Base-by-base conservation (phyloP, 2,113 vertebrate genomes). In the Cathartes aura region DNA sequence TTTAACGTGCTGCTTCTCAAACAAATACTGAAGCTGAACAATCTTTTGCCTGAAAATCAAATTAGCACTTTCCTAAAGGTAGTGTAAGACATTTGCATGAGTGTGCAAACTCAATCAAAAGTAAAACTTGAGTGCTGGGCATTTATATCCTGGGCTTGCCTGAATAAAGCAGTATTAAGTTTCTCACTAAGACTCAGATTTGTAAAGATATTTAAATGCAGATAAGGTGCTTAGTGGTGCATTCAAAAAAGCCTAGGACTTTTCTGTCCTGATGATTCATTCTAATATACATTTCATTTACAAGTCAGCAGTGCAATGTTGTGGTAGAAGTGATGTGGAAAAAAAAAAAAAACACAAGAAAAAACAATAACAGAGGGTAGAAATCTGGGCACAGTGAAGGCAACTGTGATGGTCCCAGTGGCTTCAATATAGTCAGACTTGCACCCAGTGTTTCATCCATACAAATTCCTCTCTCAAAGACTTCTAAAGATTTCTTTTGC, bases 131-230 rank as follows among this genome's bases (percentile, higher is more conserved):
- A 95, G 82, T 23, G 36, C 32, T 87, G 85, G 83, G 47, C 53
- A 88, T 91, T 91, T 88, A 75, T 90, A 96, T 30, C 91, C 82
- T 12, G 14, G 62, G 45, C 62, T 87, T 73, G 62, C 62, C 74
- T 64, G 81, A 91, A 89, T 75, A 91, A 82, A 84, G 60, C 59
- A 82, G 74, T 15, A 93, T 89, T 92, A 93, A 89, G 78, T 79
- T 96, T 66, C 93, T 73, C 84, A 64, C 87, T 76, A 87, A 94
- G 83, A 78, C 67, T 67, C 43, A 91, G 79, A 92, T 95, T 92
- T 93, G 79, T 71, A 62, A 93, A 94, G 90, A 96, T 95, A 96
- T 92, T 92, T 94, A 95, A 92, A 94, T 96, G 92, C 85, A 93
- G 97, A 95, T 96, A 95, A 93, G 84, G 84, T 58, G 78, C 96